These are phyloP conservation scores for Paramormyrops kingsleyae DNA, from an alignment of 2,113 vertebrate species.

Conservation along the genomic window DNA sequence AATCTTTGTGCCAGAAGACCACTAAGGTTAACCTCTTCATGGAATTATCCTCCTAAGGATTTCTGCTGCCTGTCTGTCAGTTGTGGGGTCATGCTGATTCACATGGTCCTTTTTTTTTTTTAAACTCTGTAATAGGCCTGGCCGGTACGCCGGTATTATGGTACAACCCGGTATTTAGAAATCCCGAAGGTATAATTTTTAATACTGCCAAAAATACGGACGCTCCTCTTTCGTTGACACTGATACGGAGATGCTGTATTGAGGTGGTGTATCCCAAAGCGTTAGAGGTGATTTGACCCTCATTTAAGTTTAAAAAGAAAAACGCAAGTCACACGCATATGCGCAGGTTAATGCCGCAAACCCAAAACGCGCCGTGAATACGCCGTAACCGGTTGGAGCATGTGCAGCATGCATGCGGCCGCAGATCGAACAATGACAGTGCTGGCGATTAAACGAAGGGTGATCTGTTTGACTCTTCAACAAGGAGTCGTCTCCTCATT, in stretches of 20 bases:
- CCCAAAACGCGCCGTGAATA: background rate
- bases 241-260: no score
- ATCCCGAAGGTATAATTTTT: background rate
- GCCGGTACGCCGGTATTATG: background rate
- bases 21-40: background rate
- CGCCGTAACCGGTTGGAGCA: background rate
- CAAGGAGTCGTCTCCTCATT: background rate
- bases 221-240: no score
- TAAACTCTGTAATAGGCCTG: background rate
- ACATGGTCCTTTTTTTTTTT: background rate
- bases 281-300: background rate
- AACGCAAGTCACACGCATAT: no score
- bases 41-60: background rate
- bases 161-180: background rate
- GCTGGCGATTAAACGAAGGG: background rate
- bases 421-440: no score
- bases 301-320: background rate
- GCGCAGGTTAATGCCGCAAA: no score
- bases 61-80: background rate
- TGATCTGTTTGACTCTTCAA: background rate
- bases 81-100: background rate
- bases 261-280: no score
- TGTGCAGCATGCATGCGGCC: no score
- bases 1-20: background rate
- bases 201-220: background rate